These are phyloP conservation scores for Magallana ariakensis DNA, from an alignment of 1,140 invertebrate genomes.

Conservation along the genomic window DNA sequence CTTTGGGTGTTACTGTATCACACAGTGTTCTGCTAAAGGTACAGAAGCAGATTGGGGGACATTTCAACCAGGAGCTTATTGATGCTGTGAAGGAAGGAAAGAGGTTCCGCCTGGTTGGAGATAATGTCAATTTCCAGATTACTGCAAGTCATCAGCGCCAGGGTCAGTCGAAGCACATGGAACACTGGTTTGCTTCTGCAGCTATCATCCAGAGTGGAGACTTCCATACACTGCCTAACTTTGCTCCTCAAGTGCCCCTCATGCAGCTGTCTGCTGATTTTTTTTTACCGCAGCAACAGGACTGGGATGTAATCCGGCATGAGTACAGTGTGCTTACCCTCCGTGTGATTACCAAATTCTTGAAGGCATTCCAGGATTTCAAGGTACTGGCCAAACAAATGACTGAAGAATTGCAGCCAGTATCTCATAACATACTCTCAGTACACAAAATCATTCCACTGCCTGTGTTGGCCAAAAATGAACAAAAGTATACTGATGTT, in stretches of 20 bases:
- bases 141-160: not conserved
- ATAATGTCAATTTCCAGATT: constrained; percentile 38
- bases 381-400: not conserved
- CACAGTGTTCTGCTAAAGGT: not conserved
- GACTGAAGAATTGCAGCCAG: not conserved
- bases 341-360: not conserved
- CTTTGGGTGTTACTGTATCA: constrained; percentile 38
- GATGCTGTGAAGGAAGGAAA: constrained; percentile 41
- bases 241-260: not conserved
- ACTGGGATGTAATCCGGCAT: not conserved
- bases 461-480: constrained; percentile 47
- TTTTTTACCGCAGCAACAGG: not conserved
- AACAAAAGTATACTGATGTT: constrained; percentile 58
- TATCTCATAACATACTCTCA: not conserved
- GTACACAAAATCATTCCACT: constrained; percentile 49
- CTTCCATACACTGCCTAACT: not conserved
- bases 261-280: too few relatives aligned
- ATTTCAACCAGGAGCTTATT: constrained; percentile 39
- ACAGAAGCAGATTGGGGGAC: not conserved
- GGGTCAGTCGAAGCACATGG: not conserved
- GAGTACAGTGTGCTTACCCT: not conserved
- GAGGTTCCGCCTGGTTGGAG: constrained; percentile 12
- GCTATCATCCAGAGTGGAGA: constrained; percentile 10
- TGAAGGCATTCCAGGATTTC: not conserved
- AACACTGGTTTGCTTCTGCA: constrained; percentile 32